These are phyloP conservation scores for Palythoa heliodiscus DNA, from an alignment of 92 coral and sea anemone genomes.

Conservation along the genomic window DNA sequence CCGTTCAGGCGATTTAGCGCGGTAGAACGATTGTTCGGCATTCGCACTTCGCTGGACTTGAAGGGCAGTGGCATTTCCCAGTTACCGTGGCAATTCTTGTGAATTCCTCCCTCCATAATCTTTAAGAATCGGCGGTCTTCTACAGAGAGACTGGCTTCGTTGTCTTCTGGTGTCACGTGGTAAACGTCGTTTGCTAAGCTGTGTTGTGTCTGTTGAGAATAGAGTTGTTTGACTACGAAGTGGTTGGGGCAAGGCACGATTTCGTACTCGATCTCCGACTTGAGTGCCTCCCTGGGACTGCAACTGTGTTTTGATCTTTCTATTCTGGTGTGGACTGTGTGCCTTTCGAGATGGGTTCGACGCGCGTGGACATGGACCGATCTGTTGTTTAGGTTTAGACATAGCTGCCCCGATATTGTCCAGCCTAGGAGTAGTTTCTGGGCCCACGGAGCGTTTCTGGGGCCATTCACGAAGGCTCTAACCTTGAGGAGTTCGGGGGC, in stretches of 20 bases:
- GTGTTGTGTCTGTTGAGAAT: background rate
- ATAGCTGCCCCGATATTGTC: slow-evolving; percentile 23
- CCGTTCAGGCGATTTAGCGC: background rate
- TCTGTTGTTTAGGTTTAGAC: background rate
- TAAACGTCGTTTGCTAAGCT: background rate
- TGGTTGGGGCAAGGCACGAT: slow-evolving; percentile 47
- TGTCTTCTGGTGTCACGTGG: slow-evolving; percentile 10
- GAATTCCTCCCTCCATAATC: background rate
- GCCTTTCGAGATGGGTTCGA: slow-evolving; percentile 4
- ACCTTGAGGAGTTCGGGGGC: slow-evolving; percentile 1
- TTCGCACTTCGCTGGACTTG: background rate
- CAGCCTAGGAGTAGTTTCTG: slow-evolving; percentile 39
- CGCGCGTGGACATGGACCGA: background rate
- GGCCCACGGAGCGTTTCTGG: background rate
- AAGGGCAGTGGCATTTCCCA: background rate
- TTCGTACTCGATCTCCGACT: slow-evolving; percentile 8
- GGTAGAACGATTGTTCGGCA: background rate
- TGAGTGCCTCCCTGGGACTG: background rate
- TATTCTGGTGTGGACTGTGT: background rate
- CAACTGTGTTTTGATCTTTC: background rate
- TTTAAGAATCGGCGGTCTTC: background rate
- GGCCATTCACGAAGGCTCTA: slow-evolving; percentile 3
- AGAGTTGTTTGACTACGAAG: slow-evolving; percentile 35
- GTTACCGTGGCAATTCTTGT: background rate
- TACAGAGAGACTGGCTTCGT: background rate